Evolutionary conservation across 2,113 vertebrate species (phyloP), one percentile per base, ranked within the genome.

Genomic region (Perccottus glenii): DNA sequence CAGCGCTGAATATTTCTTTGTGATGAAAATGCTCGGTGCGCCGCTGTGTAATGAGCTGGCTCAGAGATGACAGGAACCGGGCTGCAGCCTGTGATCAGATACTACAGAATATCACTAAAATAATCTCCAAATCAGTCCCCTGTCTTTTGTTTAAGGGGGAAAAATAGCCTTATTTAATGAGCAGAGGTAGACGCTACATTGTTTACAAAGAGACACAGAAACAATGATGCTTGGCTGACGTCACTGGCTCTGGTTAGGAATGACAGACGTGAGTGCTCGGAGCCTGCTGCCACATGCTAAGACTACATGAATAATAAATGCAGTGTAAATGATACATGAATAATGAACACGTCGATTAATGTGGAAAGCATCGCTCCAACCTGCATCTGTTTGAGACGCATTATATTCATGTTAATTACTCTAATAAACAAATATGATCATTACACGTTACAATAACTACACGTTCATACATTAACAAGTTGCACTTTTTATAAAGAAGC

Each of bases 41-140:
- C 35, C 38, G 14, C 52, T 55, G 52, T 12, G 52, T 55, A 55
- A 55, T 38, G 52, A 55, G 52, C 52, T 38, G 50, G 33, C 32
- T 12, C 33, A 3, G 11, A n/a, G 52, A 55, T 2, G 44, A 14
- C 11, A 46, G 44, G 11, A 14, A 0, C 44, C 0, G 12, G 12
- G 12, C 44, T 14, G 2, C 44, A 9, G 12, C 9, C 52, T n/a
- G 15, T 36, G 36, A 55, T 55, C 33, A 55, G 52, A 55, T 27
- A 33, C 49, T 27, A 11, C 49, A 32, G 9, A 55, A n/a, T 36
- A 36, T 55, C 6, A 14, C 32, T 33, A 14, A 55, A 55, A 55
- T 36, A 55, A 55, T 55, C 52, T 38, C 12, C 32, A 15, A 9
- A n/a, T 9, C 33, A 3, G 38, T 40, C 33, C 9, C 8, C 52